Evolutionary conservation across 2,113 vertebrate genomes (phyloP), one percentile per base, ranked within the genome.

Genomic region (Nannobrachium achirus): DNA sequence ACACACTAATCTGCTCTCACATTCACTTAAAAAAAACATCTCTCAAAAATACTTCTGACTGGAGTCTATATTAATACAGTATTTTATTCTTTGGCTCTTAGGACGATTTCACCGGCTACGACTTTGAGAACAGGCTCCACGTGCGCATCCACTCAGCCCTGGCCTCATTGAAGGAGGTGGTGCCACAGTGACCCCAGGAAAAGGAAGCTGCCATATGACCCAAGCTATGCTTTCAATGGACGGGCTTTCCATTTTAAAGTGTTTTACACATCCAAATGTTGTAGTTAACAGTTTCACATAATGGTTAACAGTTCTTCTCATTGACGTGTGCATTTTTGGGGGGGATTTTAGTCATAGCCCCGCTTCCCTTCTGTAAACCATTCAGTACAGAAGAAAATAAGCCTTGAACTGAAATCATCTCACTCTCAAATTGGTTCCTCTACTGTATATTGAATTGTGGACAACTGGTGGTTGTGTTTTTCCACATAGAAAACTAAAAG

Each of bases 41-140:
- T 33, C 25, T 33, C 6, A 33, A 33, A n/a, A 42, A 38, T 56
- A 4, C 44, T 18, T 58, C n/a, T 25, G 1, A 6, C 38, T 13
- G 4, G 16, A 11, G 20, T 56, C 7, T 2, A 14, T 7, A 13
- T 33, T 50, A 8, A 51, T 51, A 8, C 6, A 33, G 40, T 57
- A 8, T 69, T 25, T 63, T 8, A 51, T 4, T 82, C 15, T 68
- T 7, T 71, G 14, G 56, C 50, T 79, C 63, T 46, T 73, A 99
- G 98, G 97, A 99, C 88, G 95, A 97, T 73, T 99, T 96, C 67
- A 88, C 91, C 55, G 95, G 96, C 84, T 99, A 99, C 63, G 97
- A 99, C 88, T 99, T 99, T 89, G 98, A 99, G 87, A 99, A 98
- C 93, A 93, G 98, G 89, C 89, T 99, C 81, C 98, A 99, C 4